phyloP scores from a whole-genome alignment of 2,888 invertebrate genomes.

The Folsomia manolachei region DNA sequence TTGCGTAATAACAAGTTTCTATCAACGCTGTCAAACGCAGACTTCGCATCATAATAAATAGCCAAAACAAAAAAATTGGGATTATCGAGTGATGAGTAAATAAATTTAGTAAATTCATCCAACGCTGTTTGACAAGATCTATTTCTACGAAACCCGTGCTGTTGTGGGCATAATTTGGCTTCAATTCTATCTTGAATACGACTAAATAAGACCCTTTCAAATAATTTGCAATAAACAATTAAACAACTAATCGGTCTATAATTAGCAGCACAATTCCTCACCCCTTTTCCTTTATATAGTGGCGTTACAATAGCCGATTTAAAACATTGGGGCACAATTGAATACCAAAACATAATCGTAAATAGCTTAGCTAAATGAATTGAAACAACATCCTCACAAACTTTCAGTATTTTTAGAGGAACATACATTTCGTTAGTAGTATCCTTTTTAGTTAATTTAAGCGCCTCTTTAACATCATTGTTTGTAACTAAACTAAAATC shows the following conservation, averaged over 20 bases:
- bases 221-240: not conserved
- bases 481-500: not conserved
- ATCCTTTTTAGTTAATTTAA: not conserved
- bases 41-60: not conserved
- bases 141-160: not conserved
- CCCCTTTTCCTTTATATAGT: not conserved
- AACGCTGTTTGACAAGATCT: not conserved
- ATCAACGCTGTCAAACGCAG: not conserved
- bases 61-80: not conserved
- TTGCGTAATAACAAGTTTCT: not conserved
- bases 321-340: not conserved
- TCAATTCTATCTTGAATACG: not conserved
- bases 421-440: not conserved
- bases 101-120: not conserved
- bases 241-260: not conserved
- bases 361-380: not conserved
- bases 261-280: not conserved
- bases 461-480: not conserved
- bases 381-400: not conserved
- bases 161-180: not conserved
- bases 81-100: not conserved
- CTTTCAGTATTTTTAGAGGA: not conserved
- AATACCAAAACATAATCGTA: not conserved
- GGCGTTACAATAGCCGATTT: not conserved
- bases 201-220: not conserved